Evolutionary conservation across 2,888 invertebrate species (phyloP).

Genomic region (Metopia argyrocephala): DNA sequence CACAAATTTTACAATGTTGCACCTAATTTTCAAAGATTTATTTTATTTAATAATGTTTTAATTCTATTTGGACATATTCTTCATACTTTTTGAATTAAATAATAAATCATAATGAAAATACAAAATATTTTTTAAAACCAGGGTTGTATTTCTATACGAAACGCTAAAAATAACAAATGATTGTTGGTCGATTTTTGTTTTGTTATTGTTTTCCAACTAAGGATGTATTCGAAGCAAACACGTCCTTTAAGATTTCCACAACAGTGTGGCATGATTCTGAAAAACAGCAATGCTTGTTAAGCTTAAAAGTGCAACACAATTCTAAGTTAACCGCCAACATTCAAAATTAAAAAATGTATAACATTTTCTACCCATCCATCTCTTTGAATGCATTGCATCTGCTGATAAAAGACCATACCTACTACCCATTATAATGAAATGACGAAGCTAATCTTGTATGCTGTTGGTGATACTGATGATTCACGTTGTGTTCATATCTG

Average conservation of each 20-base stretch:
- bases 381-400: too few species aligned
- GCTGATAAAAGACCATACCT: too few species aligned
- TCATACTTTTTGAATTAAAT: too few species aligned
- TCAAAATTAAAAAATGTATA: neutral
- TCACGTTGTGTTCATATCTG: slow-evolving; percentile 23
- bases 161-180: slow-evolving; percentile 42
- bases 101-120: too few species aligned
- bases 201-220: neutral
- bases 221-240: slow-evolving; percentile 1
- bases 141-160: too few species aligned
- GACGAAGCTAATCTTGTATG: neutral
- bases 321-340: neutral
- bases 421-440: too few species aligned
- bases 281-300: slow-evolving; percentile 11
- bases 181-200: neutral
- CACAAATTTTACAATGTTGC: too few species aligned
- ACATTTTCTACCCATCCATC: too few species aligned
- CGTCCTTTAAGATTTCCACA: slow-evolving; percentile 8
- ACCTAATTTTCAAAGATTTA: too few species aligned
- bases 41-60: too few species aligned
- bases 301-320: neutral
- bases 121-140: too few species aligned
- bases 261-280: slow-evolving; percentile 8
- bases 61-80: too few species aligned
- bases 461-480: slow-evolving; percentile 12